Percentiles rank a stretch among this genome's conserved stretches.
Conservation (phyloP, 2,888 invertebrate species). For the Drosophila kanekoi region DNA sequence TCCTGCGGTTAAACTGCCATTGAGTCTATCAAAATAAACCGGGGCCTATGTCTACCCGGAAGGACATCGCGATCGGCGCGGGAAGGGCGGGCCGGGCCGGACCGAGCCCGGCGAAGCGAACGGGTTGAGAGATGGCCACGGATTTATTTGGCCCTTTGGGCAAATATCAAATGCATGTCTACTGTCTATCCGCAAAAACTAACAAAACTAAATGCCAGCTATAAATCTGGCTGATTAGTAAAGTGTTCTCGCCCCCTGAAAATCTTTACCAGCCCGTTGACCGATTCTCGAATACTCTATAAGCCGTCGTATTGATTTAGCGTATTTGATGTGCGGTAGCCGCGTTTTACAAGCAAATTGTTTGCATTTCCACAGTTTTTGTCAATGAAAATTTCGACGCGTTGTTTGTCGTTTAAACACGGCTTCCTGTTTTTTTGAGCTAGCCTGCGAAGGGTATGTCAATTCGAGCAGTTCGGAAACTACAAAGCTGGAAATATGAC, state of each 20-base stretch:
- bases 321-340: conserved; percentile 38
- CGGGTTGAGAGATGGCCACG: conserved; percentile 48
- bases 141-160: conserved; percentile 46
- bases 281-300: conserved; percentile 7
- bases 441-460: no score
- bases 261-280: conserved; percentile 12
- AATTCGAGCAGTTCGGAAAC: no score
- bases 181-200: conserved; percentile 39
- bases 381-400: conserved; percentile 15
- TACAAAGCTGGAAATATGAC: no score
- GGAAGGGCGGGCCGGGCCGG: conserved; percentile 48
- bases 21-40: conserved; percentile 82
- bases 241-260: conserved; percentile 69
- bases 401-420: no score
- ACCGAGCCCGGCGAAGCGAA: conserved; percentile 29
- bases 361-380: conserved; percentile 14
- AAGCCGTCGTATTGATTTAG: conserved; percentile 4
- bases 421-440: no score
- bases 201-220: conserved; percentile 75
- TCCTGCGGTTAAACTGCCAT: conserved; percentile 84
- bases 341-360: conserved; percentile 20
- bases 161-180: conserved; percentile 44
- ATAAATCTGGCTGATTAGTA: conserved; percentile 76
- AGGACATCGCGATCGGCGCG: conserved; percentile 48
- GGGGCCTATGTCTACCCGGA: conserved; percentile 57